Evolutionary conservation across 2,888 invertebrate species (phyloP).

Genomic region (Drosophila anomalata): DNA sequence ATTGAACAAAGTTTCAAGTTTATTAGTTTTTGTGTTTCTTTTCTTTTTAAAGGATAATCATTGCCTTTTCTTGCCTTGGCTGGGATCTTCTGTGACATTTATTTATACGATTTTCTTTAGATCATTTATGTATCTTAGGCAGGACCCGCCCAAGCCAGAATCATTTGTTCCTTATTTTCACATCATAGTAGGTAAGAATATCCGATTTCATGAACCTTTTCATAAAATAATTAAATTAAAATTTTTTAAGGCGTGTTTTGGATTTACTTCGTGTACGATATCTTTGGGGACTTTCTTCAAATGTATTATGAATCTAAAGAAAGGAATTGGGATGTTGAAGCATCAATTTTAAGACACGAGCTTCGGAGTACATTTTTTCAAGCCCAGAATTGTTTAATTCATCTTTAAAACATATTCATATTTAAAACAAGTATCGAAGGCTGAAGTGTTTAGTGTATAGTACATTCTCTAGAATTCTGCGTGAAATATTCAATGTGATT

Average conservation of each 20-base stretch:
- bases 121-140: slow-evolving; percentile 5
- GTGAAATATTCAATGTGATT: neutral
- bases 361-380: too few species aligned
- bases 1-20: neutral
- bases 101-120: slow-evolving; percentile 38
- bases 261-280: slow-evolving; percentile 46
- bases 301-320: neutral
- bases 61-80: slow-evolving; percentile 55
- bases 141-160: neutral
- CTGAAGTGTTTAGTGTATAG: too few species aligned
- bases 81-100: slow-evolving; percentile 41
- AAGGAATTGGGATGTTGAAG: neutral
- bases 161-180: neutral
- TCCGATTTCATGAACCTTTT: neutral
- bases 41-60: slow-evolving; percentile 35
- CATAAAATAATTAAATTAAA: neutral
- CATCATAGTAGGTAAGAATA: slow-evolving; percentile 40
- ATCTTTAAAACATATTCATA: too few species aligned
- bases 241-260: slow-evolving; percentile 42
- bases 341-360: too few species aligned
- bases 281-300: slow-evolving; percentile 46
- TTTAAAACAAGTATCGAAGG: too few species aligned
- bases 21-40: neutral
- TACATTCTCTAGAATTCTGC: too few species aligned
- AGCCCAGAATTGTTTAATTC: too few species aligned